Evolutionary conservation across 2,113 vertebrate genomes (phyloP).

Genomic region (Hepsetus odoe): DNA sequence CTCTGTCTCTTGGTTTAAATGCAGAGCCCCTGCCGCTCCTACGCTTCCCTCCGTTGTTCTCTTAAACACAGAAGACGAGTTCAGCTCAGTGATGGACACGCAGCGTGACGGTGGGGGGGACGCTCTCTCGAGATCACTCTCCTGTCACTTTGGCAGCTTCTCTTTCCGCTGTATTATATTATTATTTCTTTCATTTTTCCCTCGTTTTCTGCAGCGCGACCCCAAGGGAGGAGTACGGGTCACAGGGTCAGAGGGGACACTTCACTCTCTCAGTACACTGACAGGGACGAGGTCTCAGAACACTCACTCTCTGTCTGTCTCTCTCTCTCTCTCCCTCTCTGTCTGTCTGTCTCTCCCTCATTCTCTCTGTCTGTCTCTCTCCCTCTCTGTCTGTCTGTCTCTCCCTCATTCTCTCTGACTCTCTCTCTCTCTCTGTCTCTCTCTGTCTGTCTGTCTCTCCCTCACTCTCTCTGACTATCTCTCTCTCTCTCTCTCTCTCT

Average conservation of each 20-base stretch:
- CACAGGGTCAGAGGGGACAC: conserved; percentile 2
- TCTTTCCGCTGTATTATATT: not conserved
- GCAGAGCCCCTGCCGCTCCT: not conserved
- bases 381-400: no score
- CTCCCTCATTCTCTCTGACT: no score
- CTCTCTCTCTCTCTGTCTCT: no score
- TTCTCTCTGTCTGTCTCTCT: no score
- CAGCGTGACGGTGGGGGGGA: not conserved
- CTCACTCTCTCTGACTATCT: no score
- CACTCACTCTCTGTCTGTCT: not conserved
- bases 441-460: no score
- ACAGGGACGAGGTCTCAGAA: conserved; percentile 37
- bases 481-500: not conserved
- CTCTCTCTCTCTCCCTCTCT: conserved; percentile 1
- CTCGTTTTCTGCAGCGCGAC: conserved; percentile 27
- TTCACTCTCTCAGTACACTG: conserved; percentile 1
- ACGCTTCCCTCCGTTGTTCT: not conserved
- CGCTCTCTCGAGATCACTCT: conserved; percentile 14
- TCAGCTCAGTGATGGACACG: not conserved
- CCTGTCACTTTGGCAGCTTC: conserved; percentile 14
- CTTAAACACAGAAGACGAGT: not conserved
- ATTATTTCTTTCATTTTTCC: not conserved
- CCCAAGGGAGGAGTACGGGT: conserved; percentile 25
- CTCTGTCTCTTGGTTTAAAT: not conserved
- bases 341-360: not conserved